Conservation (phyloP, 2,113 vertebrate species). For the Channa argus region DNA sequence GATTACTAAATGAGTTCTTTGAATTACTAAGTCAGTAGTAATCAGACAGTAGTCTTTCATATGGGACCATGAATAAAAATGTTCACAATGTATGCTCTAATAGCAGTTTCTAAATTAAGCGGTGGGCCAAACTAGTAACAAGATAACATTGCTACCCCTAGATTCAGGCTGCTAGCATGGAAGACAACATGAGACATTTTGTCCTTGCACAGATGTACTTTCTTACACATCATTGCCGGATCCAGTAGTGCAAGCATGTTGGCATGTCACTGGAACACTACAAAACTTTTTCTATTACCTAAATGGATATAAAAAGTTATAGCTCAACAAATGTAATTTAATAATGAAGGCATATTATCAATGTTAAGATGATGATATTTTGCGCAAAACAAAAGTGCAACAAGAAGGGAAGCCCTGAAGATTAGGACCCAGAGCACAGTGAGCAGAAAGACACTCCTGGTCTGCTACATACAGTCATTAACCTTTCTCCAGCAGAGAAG, state of each 20-base stretch:
- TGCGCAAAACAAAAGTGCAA: slow-evolving; percentile 35
- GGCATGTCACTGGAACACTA: background rate
- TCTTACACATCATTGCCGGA: too few species aligned
- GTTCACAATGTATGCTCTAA: too few species aligned
- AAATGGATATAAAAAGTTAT: slow-evolving; percentile 9
- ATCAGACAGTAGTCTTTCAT: too few species aligned
- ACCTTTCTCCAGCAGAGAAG: slow-evolving; percentile 77
- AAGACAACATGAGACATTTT: too few species aligned
- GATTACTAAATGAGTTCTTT: too few species aligned
- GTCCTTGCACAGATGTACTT: too few species aligned
- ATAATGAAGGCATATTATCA: slow-evolving; percentile 16
- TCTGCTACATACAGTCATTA: slow-evolving; percentile 75
- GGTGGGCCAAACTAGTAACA: too few species aligned
- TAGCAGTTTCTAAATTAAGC: too few species aligned
- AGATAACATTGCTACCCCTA: too few species aligned
- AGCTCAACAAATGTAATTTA: slow-evolving; percentile 8
- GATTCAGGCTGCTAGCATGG: too few species aligned
- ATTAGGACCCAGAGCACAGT: slow-evolving; percentile 49
- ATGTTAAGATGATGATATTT: slow-evolving; percentile 7
- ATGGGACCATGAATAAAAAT: too few species aligned
- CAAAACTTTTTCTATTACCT: background rate
- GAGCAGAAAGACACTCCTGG: slow-evolving; percentile 63
- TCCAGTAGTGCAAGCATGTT: background rate
- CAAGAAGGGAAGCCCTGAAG: slow-evolving; percentile 43
- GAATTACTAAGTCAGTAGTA: too few species aligned